phyloP scores from a whole-genome alignment of 2,113 vertebrate species.

The Urocynchramus pylzowi region DNA sequence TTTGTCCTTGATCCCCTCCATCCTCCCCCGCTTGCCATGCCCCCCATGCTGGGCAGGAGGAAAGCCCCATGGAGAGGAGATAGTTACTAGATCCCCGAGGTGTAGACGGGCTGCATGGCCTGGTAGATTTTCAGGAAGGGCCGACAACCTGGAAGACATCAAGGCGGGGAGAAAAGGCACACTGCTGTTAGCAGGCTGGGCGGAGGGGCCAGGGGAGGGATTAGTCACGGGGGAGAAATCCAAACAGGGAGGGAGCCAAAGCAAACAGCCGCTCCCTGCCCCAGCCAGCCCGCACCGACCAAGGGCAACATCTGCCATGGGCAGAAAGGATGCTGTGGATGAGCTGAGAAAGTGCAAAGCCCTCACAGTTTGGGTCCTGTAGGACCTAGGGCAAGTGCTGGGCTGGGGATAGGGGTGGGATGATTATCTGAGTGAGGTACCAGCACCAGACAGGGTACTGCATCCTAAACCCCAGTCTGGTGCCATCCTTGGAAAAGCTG shows the following conservation, averaged over 20 bases:
- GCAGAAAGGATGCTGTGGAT: slow-evolving; percentile 1
- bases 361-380: background rate
- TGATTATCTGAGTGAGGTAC: background rate
- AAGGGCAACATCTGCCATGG: slow-evolving; percentile 31
- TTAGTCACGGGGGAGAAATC: slow-evolving; percentile 45
- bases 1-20: background rate
- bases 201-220: slow-evolving; percentile 5
- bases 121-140: slow-evolving; percentile 99
- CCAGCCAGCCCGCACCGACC: background rate
- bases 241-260: slow-evolving; percentile 46
- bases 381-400: background rate
- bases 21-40: background rate
- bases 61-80: background rate
- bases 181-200: slow-evolving; percentile 20
- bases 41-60: background rate
- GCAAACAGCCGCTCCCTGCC: slow-evolving; percentile 40
- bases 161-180: background rate
- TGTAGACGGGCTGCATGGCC: slow-evolving; percentile 98
- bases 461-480: background rate
- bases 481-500: background rate
- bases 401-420: background rate
- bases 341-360: background rate
- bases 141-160: slow-evolving; percentile 85
- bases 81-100: slow-evolving; percentile 97
- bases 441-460: accelerated